Evolutionary conservation across 2,888 invertebrate genomes (phyloP).

Genomic region (Capitulum mitella): DNA sequence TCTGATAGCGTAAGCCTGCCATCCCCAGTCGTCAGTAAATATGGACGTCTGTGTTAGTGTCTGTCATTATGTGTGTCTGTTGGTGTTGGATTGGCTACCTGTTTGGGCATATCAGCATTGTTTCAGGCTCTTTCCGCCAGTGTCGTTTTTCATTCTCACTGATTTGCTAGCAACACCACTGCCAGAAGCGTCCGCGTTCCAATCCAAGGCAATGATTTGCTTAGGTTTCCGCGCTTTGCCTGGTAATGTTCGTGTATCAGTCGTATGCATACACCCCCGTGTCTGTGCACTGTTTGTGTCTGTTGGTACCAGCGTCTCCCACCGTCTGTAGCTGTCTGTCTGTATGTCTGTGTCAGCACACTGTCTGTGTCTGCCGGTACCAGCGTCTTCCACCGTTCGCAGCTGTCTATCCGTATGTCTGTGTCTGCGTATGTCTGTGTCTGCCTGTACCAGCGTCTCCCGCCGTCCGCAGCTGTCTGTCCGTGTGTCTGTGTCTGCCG

Average conservation of each 20-base stretch:
- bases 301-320: background rate
- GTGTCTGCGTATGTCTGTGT: background rate
- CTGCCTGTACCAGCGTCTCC: background rate
- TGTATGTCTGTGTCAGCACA: background rate
- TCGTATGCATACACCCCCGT: background rate
- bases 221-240: background rate
- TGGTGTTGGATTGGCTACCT: constrained; percentile 13
- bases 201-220: background rate
- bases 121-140: background rate
- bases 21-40: background rate
- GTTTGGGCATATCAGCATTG: background rate
- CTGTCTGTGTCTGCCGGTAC: background rate
- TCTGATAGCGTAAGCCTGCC: too few species aligned
- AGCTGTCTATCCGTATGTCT: background rate
- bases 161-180: too few species aligned
- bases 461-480: background rate
- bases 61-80: constrained; percentile 15
- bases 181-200: constrained; percentile 21
- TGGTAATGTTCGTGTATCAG: background rate
- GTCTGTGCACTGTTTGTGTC: background rate
- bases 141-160: constrained; percentile 21
- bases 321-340: background rate
- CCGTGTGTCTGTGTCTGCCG: background rate
- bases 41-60: background rate
- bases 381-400: background rate